Percentiles rank a stretch among this genome's conserved stretches.
phyloP scores from a whole-genome alignment of 2,797 vertebrate genomes.

The Hemitrygon akajei region DNA sequence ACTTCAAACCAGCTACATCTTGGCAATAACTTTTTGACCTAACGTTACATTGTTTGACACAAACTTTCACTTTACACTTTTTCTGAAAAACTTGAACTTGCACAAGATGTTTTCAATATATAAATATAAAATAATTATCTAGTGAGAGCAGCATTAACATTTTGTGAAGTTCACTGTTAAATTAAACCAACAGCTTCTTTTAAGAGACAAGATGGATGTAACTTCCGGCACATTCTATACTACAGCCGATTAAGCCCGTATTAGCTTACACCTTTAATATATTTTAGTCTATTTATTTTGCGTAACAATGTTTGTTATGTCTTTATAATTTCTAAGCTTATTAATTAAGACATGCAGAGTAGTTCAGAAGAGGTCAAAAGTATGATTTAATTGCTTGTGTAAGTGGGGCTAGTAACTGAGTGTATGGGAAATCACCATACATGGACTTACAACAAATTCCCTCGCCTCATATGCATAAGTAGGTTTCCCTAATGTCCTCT shows the following conservation, averaged over 20 bases:
- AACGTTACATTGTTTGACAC: neutral
- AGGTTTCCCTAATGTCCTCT: conserved; percentile 93
- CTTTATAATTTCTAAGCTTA: neutral
- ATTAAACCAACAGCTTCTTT: neutral
- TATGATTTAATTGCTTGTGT: conserved; percentile 39
- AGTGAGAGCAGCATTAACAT: neutral
- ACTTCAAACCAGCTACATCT: neutral
- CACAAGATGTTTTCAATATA: neutral
- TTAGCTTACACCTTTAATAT: neutral
- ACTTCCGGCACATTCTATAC: neutral
- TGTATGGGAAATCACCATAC: conserved; percentile 49
- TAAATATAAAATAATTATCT: neutral
- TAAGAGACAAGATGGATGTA: neutral
- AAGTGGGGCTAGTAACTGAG: conserved; percentile 68
- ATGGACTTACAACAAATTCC: conserved; percentile 90
- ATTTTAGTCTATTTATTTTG: neutral
- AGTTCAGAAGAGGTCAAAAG: neutral
- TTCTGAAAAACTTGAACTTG: neutral
- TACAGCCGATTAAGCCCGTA: neutral
- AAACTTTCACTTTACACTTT: neutral
- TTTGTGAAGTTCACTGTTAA: neutral
- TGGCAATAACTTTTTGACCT: neutral
- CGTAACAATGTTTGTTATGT: neutral
- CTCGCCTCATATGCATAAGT: conserved; percentile 95
- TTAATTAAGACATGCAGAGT: neutral